These are phyloP conservation scores for Stenoptilia bipunctidactyla DNA, from an alignment of 2,888 invertebrate genomes.

Conservation along the genomic window DNA sequence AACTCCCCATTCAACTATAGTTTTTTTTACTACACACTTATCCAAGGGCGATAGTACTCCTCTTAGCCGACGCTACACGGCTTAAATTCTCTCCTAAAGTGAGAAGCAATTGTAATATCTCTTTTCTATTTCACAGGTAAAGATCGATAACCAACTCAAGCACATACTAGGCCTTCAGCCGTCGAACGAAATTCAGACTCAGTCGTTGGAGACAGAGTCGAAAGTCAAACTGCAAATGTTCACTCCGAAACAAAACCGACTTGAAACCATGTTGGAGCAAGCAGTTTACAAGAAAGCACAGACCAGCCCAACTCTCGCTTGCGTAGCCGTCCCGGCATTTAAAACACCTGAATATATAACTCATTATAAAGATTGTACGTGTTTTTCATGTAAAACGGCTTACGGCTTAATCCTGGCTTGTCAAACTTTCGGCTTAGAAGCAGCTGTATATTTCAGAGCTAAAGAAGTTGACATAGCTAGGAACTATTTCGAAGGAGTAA, in stretches of 20 bases:
- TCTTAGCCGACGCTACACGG: too few species aligned
- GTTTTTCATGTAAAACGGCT: conserved; percentile 34
- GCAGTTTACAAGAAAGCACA: conserved; percentile 16
- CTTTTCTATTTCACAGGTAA: conserved; percentile 28
- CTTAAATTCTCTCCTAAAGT: too few species aligned
- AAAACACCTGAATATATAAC: conserved; percentile 30
- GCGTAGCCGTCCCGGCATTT: conserved; percentile 23
- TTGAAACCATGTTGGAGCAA: conserved; percentile 11
- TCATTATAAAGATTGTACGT: conserved; percentile 29
- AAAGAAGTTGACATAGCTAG: conserved; percentile 37
- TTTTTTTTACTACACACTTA: too few species aligned
- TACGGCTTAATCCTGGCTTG: conserved; percentile 24
- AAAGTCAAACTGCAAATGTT: conserved; percentile 9
- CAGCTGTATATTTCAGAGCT: conserved; percentile 34
- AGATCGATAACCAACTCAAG: conserved; percentile 44
- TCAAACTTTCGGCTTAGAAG: conserved; percentile 29
- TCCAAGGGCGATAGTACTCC: too few species aligned
- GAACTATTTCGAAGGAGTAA: conserved; percentile 40
- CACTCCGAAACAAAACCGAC: conserved; percentile 26
- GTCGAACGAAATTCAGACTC: conserved; percentile 20
- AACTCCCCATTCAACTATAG: too few species aligned
- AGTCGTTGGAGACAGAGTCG: neutral
- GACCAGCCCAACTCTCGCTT: conserved; percentile 23
- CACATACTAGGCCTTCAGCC: conserved; percentile 35
- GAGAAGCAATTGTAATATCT: too few species aligned